Conservation (phyloP, 2,113 vertebrate species). For the Sprattus sprattus region DNA sequence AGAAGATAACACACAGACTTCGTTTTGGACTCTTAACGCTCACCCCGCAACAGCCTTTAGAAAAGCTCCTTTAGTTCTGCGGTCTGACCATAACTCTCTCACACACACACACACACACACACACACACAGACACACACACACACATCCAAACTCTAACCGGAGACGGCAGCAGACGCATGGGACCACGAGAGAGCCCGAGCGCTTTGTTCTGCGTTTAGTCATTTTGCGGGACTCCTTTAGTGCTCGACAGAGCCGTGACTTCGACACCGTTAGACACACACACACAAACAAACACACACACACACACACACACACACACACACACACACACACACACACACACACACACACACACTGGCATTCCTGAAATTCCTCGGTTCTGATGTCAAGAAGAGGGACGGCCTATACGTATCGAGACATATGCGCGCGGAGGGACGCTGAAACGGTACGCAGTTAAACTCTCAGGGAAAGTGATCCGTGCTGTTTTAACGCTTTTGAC, state of each 20-base stretch:
- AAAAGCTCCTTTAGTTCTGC: too few species aligned
- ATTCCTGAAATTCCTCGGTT: conserved; percentile 40
- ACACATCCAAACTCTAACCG: too few species aligned
- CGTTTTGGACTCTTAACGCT: too few species aligned
- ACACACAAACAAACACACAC: too few species aligned
- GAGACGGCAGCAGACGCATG: too few species aligned
- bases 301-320: too few species aligned
- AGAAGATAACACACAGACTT: too few species aligned
- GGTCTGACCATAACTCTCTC: too few species aligned
- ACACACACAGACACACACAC: too few species aligned
- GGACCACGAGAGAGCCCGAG: too few species aligned
- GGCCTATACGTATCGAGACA: conserved; percentile 25
- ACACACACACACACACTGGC: neutral
- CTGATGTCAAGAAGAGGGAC: conserved; percentile 45
- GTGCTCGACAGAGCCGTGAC: neutral
- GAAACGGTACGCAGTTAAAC: neutral
- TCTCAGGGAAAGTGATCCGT: neutral
- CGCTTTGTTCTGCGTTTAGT: neutral
- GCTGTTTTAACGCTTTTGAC: neutral
- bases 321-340: neutral
- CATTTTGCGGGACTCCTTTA: neutral
- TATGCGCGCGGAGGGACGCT: conserved; percentile 4
- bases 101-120: too few species aligned
- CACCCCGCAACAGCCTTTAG: too few species aligned
- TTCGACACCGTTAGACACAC: conserved; percentile 29